Evolutionary conservation across 92 coral and sea anemone species (phyloP), one percentile per base, ranked within the genome.

Genomic region (Diadumene lineata): DNA sequence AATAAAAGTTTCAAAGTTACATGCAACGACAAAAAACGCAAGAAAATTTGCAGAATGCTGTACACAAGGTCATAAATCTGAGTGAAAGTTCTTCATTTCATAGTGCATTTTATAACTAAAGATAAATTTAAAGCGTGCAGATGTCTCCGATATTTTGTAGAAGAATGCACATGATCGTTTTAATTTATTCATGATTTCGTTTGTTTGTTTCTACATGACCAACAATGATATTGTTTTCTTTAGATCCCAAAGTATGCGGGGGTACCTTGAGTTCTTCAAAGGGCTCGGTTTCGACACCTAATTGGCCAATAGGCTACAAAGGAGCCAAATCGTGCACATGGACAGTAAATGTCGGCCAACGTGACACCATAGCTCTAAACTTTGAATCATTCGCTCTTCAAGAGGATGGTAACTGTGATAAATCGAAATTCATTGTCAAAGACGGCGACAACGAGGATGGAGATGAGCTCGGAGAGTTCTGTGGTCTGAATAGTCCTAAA

Each of bases 261-360:
- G 92, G 90, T 0, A 66, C 84, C 60, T 79, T 81, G 56, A 46
- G 55, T 62, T 70, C 90, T 22, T 74, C 86, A 1, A 57, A 77
- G 34, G 97, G 97, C 22, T 53, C 77, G 33, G 75, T 91, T 30
- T 79, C 84, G 56, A 83, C 97, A 10, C 97, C 97, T 11, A 72
- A 87, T 51, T 90, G 97, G 97, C 97, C 97, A 13, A 64, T 31
- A 24, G 70, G 73, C 60, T 90, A 87, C 86, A 84, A 81, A 55
- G 97, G 92, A 4, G 75, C 69, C 57, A 62, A 82, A 9, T 28
- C 76, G 13, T 90, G 97, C 43, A 81, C 79, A 23, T 90, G 97
- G 97, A 75, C 46, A 21, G 58, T 90, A 22, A 56, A 69, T 15
- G 92, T 79, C 27, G 82, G 82, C 34, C 77, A 76, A 1, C 22